A percentile compares a stretch with the other conserved stretches of the same genome.
These are phyloP conservation scores for Selenia dentaria DNA, from an alignment of 2,888 invertebrate species.

Conservation along the genomic window DNA sequence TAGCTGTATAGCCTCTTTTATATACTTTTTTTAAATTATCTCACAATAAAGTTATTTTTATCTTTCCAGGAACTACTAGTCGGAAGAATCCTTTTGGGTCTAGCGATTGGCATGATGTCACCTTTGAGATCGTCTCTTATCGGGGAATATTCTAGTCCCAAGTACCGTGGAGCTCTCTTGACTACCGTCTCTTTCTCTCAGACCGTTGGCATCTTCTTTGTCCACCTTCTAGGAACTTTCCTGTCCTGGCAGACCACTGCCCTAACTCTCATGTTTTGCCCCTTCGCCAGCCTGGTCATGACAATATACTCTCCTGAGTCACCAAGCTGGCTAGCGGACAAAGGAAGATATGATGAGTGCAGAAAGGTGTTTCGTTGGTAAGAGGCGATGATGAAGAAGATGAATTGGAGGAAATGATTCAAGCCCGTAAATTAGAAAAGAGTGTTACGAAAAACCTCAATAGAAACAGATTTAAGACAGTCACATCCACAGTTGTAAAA, in stretches of 20 bases:
- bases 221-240: conserved; percentile 84
- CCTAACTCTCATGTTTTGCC: conserved; percentile 65
- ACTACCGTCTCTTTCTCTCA: conserved; percentile 82
- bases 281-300: conserved; percentile 66
- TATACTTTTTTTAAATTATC: too few relatives aligned
- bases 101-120: conserved; percentile 74
- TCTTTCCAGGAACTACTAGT: conserved; percentile 44
- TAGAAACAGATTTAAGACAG: conserved; percentile 4
- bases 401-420: conserved; percentile 39
- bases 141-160: conserved; percentile 81
- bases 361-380: conserved; percentile 77
- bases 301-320: conserved; percentile 80
- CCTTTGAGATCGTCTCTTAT: conserved; percentile 73
- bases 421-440: conserved; percentile 18
- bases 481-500: conserved; percentile 24
- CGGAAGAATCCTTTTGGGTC: conserved; percentile 59
- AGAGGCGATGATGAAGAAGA: conserved; percentile 72
- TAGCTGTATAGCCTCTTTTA: too few relatives aligned
- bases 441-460: background rate
- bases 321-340: conserved; percentile 84
- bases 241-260: conserved; percentile 80
- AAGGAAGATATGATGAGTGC: conserved; percentile 75
- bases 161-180: conserved; percentile 83
- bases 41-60: too few relatives aligned
- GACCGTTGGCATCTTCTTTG: conserved; percentile 82